A percentile compares a stretch with the other conserved stretches of the same genome.
Conservation (phyloP, 2,888 invertebrate genomes). For the Melitaea athalia region DNA sequence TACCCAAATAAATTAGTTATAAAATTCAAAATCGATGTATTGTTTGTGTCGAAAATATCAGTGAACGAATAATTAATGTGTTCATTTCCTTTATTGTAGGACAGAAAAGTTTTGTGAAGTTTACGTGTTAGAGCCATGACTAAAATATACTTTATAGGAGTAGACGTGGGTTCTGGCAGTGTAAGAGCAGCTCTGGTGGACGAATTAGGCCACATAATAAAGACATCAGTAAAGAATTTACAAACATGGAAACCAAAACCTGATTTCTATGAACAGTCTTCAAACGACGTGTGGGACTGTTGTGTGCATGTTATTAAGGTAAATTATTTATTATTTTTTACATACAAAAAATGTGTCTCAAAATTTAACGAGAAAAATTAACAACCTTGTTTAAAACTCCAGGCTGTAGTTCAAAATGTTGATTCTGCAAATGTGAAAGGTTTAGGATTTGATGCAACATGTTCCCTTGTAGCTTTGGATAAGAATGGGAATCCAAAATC, state of each 20-base stretch:
- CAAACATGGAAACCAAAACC: slow-evolving; percentile 89
- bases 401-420: slow-evolving; percentile 84
- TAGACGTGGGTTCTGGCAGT: slow-evolving; percentile 97
- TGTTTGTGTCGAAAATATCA: too few species aligned
- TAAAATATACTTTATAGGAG: slow-evolving; percentile 86
- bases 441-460: slow-evolving; percentile 97
- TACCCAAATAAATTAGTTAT: too few species aligned
- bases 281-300: slow-evolving; percentile 93
- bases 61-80: too few species aligned
- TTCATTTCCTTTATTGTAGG: background rate
- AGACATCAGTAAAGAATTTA: slow-evolving; percentile 84
- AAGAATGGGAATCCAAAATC: slow-evolving; percentile 86
- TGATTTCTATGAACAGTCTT: slow-evolving; percentile 94
- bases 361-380: background rate
- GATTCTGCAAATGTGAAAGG: slow-evolving; percentile 86
- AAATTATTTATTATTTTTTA: slow-evolving; percentile 41
- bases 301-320: slow-evolving; percentile 90
- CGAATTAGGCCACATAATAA: slow-evolving; percentile 85
- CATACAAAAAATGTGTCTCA: background rate
- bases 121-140: slow-evolving; percentile 24
- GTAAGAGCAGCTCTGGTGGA: slow-evolving; percentile 92
- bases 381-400: slow-evolving; percentile 38
- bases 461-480: slow-evolving; percentile 93
- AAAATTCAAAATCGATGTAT: too few species aligned
- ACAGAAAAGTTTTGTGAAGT: background rate